Evolutionary conservation across 2,797 vertebrate species (phyloP), one percentile per base, ranked within the genome.

Genomic region (Oryzias sinensis): DNA sequence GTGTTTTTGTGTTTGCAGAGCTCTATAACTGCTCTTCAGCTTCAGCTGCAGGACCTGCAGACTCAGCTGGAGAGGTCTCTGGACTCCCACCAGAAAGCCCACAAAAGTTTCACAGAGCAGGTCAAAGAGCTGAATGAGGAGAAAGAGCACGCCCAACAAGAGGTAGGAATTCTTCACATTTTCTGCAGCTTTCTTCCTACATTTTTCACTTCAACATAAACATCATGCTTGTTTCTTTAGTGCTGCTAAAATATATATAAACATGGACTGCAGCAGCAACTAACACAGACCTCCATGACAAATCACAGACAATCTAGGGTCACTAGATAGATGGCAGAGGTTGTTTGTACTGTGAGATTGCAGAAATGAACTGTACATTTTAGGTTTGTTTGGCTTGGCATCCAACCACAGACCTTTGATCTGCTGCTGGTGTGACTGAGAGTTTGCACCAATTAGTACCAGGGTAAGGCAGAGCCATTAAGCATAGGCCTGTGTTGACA

Each of bases 311-410:
- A 59, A n/a, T 25, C 66, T 59, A 50, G 52, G 25, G 65, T 80
- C 65, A 65, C 54, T 20, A 63, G 48, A 68, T 63, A 68, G 49
- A 74, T 65, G 65, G 64, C 49, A 68, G 41, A 62, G 56, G 49
- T 57, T 78, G 52, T 59, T 79, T 68, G 68, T 58, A 18, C 53
- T 43, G 62, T 43, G 69, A 41, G 60, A 70, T 81, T 62, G 74
- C 62, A 70, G 75, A 73, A 77, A 70, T 60, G 54, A 59, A 72
- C 62, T 16, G 59, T 62, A 72, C 64, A 72, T 54, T 59, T 74
- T 37, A 49, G 52, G 60, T 59, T 70, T 84, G 70, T 90, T 96
- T 94, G 88, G 76, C 41, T 78, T 87, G 78, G 94, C 93, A 71
- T 56, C 67, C 73, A 61, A 56, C 68, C 60, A 72, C 70, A 88